These are phyloP conservation scores for mouse (Mus musculus) DNA, from an alignment of 2,113 vertebrate species.

Conservation along the genomic window GRCm39 chr4:136512501-136513000, in stretches of 20 bases:
- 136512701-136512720: neutral
- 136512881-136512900: neutral
- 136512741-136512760: rapidly evolving
- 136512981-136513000: neutral
- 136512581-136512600: too few relatives aligned
- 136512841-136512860: neutral
- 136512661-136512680: too few relatives aligned
- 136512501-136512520: too few relatives aligned
- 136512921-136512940: neutral
- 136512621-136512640: too few relatives aligned
- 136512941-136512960: too few relatives aligned
- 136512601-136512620: too few relatives aligned
- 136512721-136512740: neutral
- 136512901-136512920: neutral
- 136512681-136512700: neutral
- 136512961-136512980: neutral
- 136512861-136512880: neutral
- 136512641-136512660: too few relatives aligned
- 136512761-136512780: rapidly evolving
- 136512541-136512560: too few relatives aligned
- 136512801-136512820: neutral
- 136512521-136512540: too few relatives aligned
- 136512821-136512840: neutral
- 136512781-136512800: neutral
- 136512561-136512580: too few relatives aligned